Conservation (phyloP, 2,888 invertebrate genomes). For the Nesidiocoris tenuis region DNA sequence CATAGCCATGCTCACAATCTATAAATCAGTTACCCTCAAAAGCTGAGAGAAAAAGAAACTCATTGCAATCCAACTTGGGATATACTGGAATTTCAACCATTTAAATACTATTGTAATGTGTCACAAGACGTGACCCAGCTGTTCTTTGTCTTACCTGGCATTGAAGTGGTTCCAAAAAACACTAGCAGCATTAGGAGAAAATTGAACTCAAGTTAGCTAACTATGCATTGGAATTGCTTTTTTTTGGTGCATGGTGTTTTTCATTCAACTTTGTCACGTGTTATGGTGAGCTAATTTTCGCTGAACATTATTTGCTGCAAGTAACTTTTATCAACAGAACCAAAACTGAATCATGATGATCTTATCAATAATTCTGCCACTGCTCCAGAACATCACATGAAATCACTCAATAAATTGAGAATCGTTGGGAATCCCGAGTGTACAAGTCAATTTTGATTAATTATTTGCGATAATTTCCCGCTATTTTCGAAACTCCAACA, state of each 20-base stretch:
- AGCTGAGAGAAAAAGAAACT: not conserved
- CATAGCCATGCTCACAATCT: slow-evolving; percentile 24
- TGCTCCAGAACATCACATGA: too few relatives aligned
- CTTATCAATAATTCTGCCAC: not conserved
- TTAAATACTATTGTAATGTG: slow-evolving; percentile 19
- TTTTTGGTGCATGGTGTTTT: slow-evolving; percentile 26
- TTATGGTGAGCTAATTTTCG: not conserved
- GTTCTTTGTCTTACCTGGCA: slow-evolving; percentile 78
- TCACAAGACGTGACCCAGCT: slow-evolving; percentile 40
- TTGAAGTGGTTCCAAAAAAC: slow-evolving; percentile 99
- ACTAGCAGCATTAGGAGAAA: slow-evolving; percentile 60
- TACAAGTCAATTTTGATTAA: too few relatives aligned
- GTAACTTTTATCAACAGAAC: too few relatives aligned
- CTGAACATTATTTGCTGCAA: not conserved
- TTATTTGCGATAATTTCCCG: too few relatives aligned
- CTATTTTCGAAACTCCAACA: too few relatives aligned
- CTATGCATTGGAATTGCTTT: slow-evolving; percentile 8
- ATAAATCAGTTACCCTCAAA: not conserved
- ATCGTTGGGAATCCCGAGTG: too few relatives aligned
- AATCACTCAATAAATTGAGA: slow-evolving; percentile 5
- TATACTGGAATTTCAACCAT: not conserved
- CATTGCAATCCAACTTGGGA: slow-evolving; percentile 1
- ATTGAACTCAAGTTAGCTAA: slow-evolving; percentile 40
- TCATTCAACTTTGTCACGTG: not conserved
- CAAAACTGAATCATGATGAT: too few relatives aligned